phyloP scores from a whole-genome alignment of 2,113 vertebrate species.

The Phalacrocorax aristotelis region DNA sequence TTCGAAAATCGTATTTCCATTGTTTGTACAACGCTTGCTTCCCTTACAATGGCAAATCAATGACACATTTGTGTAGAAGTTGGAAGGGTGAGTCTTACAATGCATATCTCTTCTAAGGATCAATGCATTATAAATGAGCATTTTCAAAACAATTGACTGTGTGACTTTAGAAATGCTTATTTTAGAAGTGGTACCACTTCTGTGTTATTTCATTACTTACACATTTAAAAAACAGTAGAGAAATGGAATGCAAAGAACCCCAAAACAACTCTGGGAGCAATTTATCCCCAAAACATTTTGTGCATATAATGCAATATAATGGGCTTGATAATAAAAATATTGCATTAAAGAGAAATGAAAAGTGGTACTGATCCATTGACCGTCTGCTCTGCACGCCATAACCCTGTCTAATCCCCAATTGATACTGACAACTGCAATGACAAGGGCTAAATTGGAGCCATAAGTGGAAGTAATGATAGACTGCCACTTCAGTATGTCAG shows the following conservation, averaged over 20 bases:
- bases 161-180: not conserved
- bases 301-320: too few relatives aligned
- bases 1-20: not conserved
- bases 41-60: not conserved
- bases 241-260: not conserved
- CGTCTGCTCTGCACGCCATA: not conserved
- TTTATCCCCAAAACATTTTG: not conserved
- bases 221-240: not conserved
- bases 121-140: not conserved
- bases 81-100: not conserved
- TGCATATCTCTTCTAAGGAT: not conserved
- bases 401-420: not conserved
- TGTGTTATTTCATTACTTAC: not conserved
- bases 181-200: not conserved
- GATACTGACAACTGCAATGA: constrained; percentile 31
- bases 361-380: not conserved
- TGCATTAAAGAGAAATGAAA: not conserved
- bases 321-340: not conserved
- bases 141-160: not conserved
- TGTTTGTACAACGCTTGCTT: not conserved
- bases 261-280: not conserved
- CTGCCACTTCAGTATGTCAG: constrained; percentile 20
- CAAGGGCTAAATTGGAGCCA: constrained; percentile 9
- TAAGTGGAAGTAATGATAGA: constrained; percentile 5
- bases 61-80: not conserved